A percentile compares a stretch with the other conserved stretches of the same genome.
phyloP scores from a whole-genome alignment of 2,113 vertebrate species.

The Eretmochelys imbricata region DNA sequence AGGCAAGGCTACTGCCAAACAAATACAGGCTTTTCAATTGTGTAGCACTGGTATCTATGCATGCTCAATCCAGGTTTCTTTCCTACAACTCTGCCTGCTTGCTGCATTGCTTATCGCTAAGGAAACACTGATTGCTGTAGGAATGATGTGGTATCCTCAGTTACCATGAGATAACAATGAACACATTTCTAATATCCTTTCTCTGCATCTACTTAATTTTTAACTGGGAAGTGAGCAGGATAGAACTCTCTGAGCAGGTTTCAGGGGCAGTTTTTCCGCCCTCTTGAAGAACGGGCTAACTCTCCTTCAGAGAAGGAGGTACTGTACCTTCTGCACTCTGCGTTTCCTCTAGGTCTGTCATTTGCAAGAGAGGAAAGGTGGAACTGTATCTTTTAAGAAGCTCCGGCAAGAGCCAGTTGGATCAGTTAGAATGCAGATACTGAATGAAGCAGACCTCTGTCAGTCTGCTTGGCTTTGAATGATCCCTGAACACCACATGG shows the following conservation, averaged over 20 bases:
- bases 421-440: background rate
- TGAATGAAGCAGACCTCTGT: background rate
- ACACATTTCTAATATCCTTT: background rate
- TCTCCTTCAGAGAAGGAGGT: background rate
- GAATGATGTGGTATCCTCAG: background rate
- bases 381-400: background rate
- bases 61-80: rapidly evolving
- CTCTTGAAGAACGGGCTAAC: background rate
- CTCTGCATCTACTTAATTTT: background rate
- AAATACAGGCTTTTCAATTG: background rate
- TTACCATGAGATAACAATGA: background rate
- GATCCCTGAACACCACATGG: background rate
- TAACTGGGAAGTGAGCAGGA: background rate
- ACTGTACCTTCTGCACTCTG: background rate
- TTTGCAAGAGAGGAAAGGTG: background rate
- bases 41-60: background rate
- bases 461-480: background rate
- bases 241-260: background rate
- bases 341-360: background rate
- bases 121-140: background rate
- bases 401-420: background rate
- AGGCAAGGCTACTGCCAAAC: background rate
- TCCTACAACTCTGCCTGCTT: background rate
- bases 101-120: background rate
- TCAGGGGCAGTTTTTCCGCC: background rate